Conservation (phyloP, 2,888 invertebrate species). For the Urechis unicinctus region DNA sequence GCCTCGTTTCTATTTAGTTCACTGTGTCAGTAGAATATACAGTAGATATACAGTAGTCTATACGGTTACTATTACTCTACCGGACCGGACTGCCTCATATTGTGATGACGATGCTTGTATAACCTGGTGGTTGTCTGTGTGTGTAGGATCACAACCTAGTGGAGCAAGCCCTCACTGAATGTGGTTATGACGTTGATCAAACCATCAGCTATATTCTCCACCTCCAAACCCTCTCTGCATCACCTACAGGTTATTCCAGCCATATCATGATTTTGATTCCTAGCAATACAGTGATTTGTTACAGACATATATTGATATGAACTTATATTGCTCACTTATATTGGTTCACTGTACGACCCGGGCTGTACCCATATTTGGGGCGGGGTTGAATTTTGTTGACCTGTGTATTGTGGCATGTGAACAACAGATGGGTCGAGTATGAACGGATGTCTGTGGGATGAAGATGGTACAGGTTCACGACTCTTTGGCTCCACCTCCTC, state of each 20-base stretch:
- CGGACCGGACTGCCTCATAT: too few relatives aligned
- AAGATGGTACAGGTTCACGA: constrained; percentile 7
- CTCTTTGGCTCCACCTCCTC: constrained; percentile 8
- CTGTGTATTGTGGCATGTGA: too few relatives aligned
- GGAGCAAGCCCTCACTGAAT: constrained; percentile 4
- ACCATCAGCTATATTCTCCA: not conserved
- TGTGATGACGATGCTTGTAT: too few relatives aligned
- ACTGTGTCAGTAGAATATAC: not conserved
- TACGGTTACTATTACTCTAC: too few relatives aligned
- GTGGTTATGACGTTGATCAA: constrained; percentile 4
- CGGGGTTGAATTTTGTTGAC: too few relatives aligned
- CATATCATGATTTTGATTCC: not conserved
- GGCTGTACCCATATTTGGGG: not conserved
- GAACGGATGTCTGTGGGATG: constrained; percentile 9
- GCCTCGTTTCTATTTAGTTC: not conserved
- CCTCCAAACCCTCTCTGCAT: not conserved
- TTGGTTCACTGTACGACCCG: not conserved
- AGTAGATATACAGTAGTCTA: too few relatives aligned
- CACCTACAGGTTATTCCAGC: not conserved
- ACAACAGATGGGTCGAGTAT: not conserved
- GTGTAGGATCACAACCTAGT: constrained; percentile 6
- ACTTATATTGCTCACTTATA: too few relatives aligned
- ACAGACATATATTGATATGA: too few relatives aligned
- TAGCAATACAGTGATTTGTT: not conserved
- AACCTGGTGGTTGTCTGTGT: too few relatives aligned